phyloP scores from a whole-genome alignment of 2,888 invertebrate species.

The Himalopsyche anomala region DNA sequence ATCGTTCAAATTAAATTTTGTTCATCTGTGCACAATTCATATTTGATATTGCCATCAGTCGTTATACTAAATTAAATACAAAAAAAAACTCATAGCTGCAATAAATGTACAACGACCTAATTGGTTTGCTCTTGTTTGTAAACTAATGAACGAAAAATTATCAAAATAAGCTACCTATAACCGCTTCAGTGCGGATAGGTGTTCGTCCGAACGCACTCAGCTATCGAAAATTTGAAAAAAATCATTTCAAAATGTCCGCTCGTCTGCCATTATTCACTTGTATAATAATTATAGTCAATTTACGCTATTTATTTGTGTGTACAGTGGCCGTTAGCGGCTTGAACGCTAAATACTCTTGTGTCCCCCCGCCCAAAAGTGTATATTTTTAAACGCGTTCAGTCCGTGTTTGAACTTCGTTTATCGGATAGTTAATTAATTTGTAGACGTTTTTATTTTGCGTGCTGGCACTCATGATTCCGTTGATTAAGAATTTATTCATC shows the following conservation, averaged over 20 bases:
- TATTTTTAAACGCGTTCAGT: background rate
- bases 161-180: background rate
- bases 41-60: too few species aligned
- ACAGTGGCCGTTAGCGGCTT: background rate
- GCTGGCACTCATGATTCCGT: too few species aligned
- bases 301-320: conserved; percentile 11
- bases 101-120: too few species aligned
- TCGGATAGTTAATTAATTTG: too few species aligned
- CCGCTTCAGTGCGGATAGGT: background rate
- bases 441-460: too few species aligned
- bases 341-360: background rate
- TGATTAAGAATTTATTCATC: too few species aligned
- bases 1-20: too few species aligned
- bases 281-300: conserved; percentile 21
- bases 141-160: background rate
- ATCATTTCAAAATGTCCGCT: background rate
- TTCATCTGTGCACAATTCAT: too few species aligned
- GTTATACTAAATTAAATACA: too few species aligned
- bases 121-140: background rate
- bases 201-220: background rate
- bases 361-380: background rate
- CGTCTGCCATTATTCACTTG: conserved; percentile 7
- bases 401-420: too few species aligned
- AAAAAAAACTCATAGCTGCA: too few species aligned
- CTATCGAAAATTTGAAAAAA: background rate